phyloP scores from a whole-genome alignment of 2,113 vertebrate species.

The Pluvialis apricaria region DNA sequence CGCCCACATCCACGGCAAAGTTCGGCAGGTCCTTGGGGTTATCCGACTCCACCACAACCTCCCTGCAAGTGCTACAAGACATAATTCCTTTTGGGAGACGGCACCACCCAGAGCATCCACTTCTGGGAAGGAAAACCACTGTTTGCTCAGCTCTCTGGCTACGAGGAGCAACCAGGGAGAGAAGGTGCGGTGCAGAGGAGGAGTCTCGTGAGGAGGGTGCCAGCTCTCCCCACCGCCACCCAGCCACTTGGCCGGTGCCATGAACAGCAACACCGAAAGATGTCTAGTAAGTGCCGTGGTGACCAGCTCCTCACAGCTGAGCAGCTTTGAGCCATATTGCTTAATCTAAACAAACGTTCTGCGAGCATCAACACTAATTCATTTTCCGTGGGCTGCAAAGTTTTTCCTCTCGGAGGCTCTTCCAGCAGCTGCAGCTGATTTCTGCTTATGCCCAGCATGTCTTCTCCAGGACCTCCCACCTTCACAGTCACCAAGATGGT shows the following conservation, averaged over 20 bases:
- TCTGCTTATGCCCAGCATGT: neutral
- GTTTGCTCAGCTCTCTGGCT: neutral
- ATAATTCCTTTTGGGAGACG: neutral
- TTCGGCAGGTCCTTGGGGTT: neutral
- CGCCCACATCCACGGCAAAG: accelerated
- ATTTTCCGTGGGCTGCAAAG: neutral
- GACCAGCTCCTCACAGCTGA: neutral
- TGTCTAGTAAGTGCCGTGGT: neutral
- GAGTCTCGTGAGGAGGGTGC: accelerated
- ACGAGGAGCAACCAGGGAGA: neutral
- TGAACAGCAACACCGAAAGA: neutral
- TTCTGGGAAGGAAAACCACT: neutral
- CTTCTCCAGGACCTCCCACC: neutral
- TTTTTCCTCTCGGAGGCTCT: neutral
- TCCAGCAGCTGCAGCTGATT: neutral
- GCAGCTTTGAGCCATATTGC: neutral
- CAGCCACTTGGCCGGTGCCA: neutral
- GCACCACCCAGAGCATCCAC: neutral
- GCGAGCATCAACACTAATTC: neutral
- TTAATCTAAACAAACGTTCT: slow-evolving; percentile 34
- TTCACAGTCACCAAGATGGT: neutral
- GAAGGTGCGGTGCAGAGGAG: neutral
- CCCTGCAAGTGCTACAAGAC: neutral
- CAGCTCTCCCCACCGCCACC: neutral
- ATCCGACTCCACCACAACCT: neutral